Base-by-base conservation (phyloP, 2,888 invertebrate species). In the Seira sanloemensis region DNA sequence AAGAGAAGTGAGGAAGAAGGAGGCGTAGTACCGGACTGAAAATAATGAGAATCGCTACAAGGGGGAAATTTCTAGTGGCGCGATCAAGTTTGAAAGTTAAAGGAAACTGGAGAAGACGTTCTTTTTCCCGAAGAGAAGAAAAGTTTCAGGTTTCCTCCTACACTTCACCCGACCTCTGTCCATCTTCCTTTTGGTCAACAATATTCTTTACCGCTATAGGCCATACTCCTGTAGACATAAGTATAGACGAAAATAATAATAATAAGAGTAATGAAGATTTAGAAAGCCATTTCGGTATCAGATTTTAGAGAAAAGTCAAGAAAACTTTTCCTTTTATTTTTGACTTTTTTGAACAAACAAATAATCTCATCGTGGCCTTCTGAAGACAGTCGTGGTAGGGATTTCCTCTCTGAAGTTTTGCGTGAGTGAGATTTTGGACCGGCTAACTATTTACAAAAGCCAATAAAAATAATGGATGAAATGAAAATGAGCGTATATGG, bases 291-390 rank as follows among this genome's bases (percentile, higher is more conserved):
- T 37, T 37, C 37, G 4, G 5, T 37, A 37, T 37, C 37, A 37
- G 37, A 37, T 37, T 37, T n/a, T n/a, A n/a, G n/a, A 37, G 12
- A 37, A 37, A 37, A 37, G 4, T 12, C 37, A 37, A 37, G 37
- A 12, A 37, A 37, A 37, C 37, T 37, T 37, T 37, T 37, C 12
- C 12, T 37, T 37, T 37, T 37, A 7, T 37, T 37, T 58, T 58
- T 5, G 46, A 46, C 46, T 58, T 12, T 58, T 58, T 58, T 12
- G 58, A 58, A 58, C 9, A 58, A n/a, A n/a, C 58, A n/a, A 4
- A 58, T 58, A n/a, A 58, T 46, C 46, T 46, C 46, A 46, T 46
- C 46, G n/a, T n/a, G n/a, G n/a, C n/a, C n/a, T n/a, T n/a, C n/a
- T n/a, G n/a, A n/a, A n/a, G n/a, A n/a, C n/a, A n/a, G n/a, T n/a